A percentile compares a stretch with the other conserved stretches of the same genome.
These are phyloP conservation scores for Muraenolepis orangiensis DNA, from an alignment of 2,797 vertebrate genomes.

Conservation along the genomic window DNA sequence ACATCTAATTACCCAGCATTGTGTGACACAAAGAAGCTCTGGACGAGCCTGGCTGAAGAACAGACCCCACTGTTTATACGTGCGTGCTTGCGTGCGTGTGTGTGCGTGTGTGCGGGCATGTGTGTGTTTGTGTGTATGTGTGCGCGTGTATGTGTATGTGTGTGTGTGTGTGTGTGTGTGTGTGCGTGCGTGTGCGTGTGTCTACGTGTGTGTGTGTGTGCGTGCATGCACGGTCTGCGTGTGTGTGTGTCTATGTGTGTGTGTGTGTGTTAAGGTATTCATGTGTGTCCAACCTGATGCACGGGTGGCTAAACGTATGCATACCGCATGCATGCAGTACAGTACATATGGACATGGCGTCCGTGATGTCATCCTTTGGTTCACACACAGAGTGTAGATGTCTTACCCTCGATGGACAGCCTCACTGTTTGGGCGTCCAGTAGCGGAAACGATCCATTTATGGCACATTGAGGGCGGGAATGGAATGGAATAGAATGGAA, in stretches of 20 bases:
- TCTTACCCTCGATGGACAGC: neutral
- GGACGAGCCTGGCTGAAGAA: conserved; percentile 68
- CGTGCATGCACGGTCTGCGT: neutral
- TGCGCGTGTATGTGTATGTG: neutral
- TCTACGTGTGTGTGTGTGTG: conserved; percentile 22
- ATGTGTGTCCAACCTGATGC: neutral
- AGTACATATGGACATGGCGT: no score
- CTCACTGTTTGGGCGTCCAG: neutral
- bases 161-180: neutral
- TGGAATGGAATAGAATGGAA: neutral
- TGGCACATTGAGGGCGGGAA: neutral
- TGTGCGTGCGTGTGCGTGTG: conserved; percentile 11
- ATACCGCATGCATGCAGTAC: no score
- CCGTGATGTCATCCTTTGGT: no score
- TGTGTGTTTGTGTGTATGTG: neutral
- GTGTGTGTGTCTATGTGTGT: neutral
- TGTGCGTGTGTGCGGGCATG: conserved; percentile 14
- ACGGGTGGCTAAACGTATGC: no score
- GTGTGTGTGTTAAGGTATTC: neutral
- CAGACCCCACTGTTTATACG: conserved; percentile 46
- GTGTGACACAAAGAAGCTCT: conserved; percentile 74
- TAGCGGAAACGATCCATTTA: neutral
- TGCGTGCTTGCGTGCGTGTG: conserved; percentile 17
- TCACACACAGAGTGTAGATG: neutral
- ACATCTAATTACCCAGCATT: conserved; percentile 80